Base-by-base conservation (phyloP, 2,797 vertebrate species). In the Sebastes kiyomatsui region DNA sequence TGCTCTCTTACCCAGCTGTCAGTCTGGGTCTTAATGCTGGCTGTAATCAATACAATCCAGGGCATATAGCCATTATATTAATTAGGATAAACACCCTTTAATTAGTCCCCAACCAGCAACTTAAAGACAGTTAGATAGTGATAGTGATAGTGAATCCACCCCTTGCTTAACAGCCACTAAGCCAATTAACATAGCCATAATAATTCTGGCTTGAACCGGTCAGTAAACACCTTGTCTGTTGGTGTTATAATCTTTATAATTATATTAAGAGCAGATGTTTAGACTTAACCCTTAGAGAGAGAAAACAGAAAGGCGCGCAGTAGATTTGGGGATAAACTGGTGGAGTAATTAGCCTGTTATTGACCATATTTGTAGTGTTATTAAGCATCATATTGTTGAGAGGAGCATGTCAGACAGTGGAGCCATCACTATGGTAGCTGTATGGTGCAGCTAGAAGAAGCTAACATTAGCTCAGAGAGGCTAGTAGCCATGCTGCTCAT, bases 161-260 rank as follows among this genome's bases (percentile, higher is more conserved):
- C 32, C 28, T 10, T 69, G 55, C 69, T 65, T 65, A 58, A 71
- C 77, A 16, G 22, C 67, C 82, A 42, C 88, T 83, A 95, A 95
- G 90, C 93, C 93, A 94, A 95, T 95, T 94, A 92, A 82, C 74
- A 66, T 33, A 46, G 75, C 76, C 55, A 77, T 86, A 79, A 89
- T 83, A 85, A 89, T 90, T 93, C 91, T 92, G 92, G 91, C 82
- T 92, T 25, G 65, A 92, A 92, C 90, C 93, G 89, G 93, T 92
- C 84, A 18, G 75, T 28, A 14, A 73, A 80, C 75, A 14, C 68
- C 60, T 84, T 14, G 35, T 38, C 35, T 38, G 16, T 30, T 28
- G 28, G 49, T 28, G 70, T 61, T 76, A 1, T 18, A 12, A 46
- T 18, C 28, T 70, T 58, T 76, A 1, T 13, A 3, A 38, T 11